Base-by-base conservation (phyloP, 2,888 invertebrate species). In the Lepidonotus clava region DNA sequence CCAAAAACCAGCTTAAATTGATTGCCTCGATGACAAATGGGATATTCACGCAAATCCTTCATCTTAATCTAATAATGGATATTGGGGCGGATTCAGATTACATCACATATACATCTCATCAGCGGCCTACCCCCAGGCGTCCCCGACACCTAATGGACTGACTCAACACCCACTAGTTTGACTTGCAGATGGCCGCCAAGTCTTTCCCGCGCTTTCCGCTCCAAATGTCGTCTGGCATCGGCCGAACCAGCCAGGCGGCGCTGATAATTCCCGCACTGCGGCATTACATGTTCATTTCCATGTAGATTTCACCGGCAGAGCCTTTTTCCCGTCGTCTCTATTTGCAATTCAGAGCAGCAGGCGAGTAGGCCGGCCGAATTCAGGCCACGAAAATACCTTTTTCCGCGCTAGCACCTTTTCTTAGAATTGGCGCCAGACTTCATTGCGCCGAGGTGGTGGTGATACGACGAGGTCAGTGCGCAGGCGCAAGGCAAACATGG, bases 201-300 rank as follows among this genome's bases (percentile, higher is more conserved):
- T 1, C 46, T 21, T 51, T 80, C 80, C 28, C 80, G 80, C 80
- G 46, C 80, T 80, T 51, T 46, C 41, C 46, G 80, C 80, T 41
- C 41, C 80, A 80, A 71, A 46, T 28, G 80, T 80, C 41, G 80
- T 80, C 41, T 80, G 80, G 46, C 18, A 6, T 8, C 41, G 46
- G 21, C 21, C 34, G 71, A 71, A 18, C 21, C 38, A 71, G 71
- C 71, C n/a, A 71, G 14, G 71, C 71, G 71, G 34, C 14, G 71
- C 71, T 71, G 71, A 71, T 71, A 71, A 71, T 71, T 21, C 34
- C 71, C 71, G 21, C 36, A 34, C 14, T 36, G n/a, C 71, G 71
- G 36, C 71, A 71, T 71, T 71, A 71, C 71, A 71, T 71, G 71
- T 71, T 71, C 71, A 71, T 71, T 71, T 71, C 71, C 36, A 71